Base-by-base conservation (phyloP, 2,888 invertebrate species). In the Tachystola acroxantha region DNA sequence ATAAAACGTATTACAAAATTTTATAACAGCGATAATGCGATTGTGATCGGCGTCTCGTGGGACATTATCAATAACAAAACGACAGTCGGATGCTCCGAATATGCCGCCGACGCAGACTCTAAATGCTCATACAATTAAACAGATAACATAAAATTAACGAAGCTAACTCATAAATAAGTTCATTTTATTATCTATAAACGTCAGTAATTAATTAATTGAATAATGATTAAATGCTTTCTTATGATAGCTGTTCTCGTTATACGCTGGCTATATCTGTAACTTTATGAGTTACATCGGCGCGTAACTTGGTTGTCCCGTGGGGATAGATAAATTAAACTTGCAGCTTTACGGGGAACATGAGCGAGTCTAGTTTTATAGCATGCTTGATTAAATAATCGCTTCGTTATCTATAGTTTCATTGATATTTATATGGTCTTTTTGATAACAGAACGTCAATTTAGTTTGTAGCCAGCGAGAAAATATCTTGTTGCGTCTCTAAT, bases 141-240 rank as follows among this genome's bases (percentile, higher is more conserved):
- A 73, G 81, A 79, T 80, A 76, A 74, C 72, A 76, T 79, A 76
- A 81, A 80, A 77, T 76, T 81, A 80, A 79, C 77, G 72, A 74
- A 79, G 64, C 63, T 58, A 57, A 65, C 72, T 76, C 84, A 68
- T 85, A 84, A 84, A 85, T 74, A 78, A 64, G 63, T 64, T 73
- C 63, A 61, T 60, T 84, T 82, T 81, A 86, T 66, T 76, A 81
- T 79, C 84, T 73, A 82, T 86, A 81, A 86, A 85, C 69, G 82
- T 77, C 81, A 76, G 65, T 75, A 70, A 80, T 81, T 82, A 85
- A 86, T 85, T 84, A 86, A 85, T 85, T 81, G 79, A 69, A 66
- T 70, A 76, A 81, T 84, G 84, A 85, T 79, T 74, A 73, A 81
- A 63, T 74, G 64, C 50, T 57, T 61, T 70, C 64, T 64, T 71